Conservation (phyloP, 1,140 invertebrate genomes). For the Camponotus vicinus region DNA sequence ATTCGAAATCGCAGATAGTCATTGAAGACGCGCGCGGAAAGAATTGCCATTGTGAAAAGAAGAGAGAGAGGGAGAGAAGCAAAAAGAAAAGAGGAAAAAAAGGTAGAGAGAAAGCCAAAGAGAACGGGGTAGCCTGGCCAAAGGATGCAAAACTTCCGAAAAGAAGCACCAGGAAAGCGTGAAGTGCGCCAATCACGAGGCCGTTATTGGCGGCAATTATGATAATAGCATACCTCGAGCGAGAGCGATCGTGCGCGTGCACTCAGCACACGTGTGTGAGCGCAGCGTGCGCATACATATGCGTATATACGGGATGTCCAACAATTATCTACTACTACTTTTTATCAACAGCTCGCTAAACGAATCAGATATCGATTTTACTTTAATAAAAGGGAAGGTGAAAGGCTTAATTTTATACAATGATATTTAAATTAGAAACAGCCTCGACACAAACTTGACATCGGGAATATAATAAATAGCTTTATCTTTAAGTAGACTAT, state of each 20-base stretch:
- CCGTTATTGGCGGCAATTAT: slow-evolving; percentile 86
- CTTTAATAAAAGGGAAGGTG: not conserved
- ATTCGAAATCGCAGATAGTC: slow-evolving; percentile 56
- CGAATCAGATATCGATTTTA: slow-evolving; percentile 8
- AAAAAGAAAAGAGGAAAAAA: not conserved
- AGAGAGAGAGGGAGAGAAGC: not conserved
- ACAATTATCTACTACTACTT: slow-evolving; percentile 12
- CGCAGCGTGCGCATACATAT: slow-evolving; percentile 32
- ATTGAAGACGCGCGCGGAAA: slow-evolving; percentile 6
- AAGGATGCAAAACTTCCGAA: slow-evolving; percentile 82
- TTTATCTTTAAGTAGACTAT: not conserved
- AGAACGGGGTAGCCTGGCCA: slow-evolving; percentile 62
- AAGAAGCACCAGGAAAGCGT: slow-evolving; percentile 82
- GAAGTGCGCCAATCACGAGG: slow-evolving; percentile 85
- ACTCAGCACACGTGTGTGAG: slow-evolving; percentile 38
- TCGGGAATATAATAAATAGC: not conserved
- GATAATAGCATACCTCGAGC: slow-evolving; percentile 85
- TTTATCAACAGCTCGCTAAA: slow-evolving; percentile 13
- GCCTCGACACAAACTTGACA: not conserved
- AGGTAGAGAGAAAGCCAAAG: slow-evolving; percentile 43
- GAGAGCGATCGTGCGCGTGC: slow-evolving; percentile 74
- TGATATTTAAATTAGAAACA: not conserved
- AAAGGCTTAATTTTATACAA: not conserved
- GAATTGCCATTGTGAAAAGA: slow-evolving; percentile 22
- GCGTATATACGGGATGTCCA: slow-evolving; percentile 57